phyloP scores from a whole-genome alignment of 2,888 invertebrate genomes.

The Homarus gammarus region DNA sequence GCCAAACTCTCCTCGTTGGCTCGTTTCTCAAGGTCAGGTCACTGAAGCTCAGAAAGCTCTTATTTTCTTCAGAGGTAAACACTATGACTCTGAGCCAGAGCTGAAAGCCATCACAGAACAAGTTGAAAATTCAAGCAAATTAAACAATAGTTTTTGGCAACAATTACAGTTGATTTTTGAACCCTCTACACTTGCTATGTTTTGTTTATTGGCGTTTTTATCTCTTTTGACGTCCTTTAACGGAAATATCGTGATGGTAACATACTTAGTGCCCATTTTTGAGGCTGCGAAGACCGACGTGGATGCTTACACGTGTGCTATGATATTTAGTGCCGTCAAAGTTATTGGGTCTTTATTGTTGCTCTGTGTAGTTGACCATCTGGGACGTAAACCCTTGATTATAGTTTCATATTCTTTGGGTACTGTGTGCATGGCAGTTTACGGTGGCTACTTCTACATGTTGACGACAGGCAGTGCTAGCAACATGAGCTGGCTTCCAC shows the following conservation, averaged over 20 bases:
- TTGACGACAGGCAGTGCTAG: not conserved
- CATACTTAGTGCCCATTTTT: conserved; percentile 61
- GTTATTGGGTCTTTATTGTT: conserved; percentile 44
- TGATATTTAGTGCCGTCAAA: conserved; percentile 25
- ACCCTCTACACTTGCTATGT: not conserved
- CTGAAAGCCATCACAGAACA: conserved; percentile 55
- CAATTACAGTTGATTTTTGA: conserved; percentile 48
- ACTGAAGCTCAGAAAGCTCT: conserved; percentile 60
- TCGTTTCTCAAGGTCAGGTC: conserved; percentile 42
- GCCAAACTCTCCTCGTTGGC: conserved; percentile 68
- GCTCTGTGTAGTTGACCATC: conserved; percentile 40
- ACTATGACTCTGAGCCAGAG: conserved; percentile 46
- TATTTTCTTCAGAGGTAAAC: conserved; percentile 57
- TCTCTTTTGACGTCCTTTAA: conserved; percentile 33
- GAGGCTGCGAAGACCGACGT: conserved; percentile 22
- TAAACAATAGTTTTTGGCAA: not conserved
- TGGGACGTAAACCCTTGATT: conserved; percentile 48
- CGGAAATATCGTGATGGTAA: conserved; percentile 36
- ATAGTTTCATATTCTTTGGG: conserved; percentile 29
- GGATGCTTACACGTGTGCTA: conserved; percentile 47
- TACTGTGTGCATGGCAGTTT: conserved; percentile 21
- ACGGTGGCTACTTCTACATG: conserved; percentile 52
- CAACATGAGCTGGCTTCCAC: conserved; percentile 51
- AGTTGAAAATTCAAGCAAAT: not conserved
- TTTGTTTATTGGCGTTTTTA: conserved; percentile 36